phyloP scores from a whole-genome alignment of 2,113 vertebrate genomes.

The Oplegnathus fasciatus region DNA sequence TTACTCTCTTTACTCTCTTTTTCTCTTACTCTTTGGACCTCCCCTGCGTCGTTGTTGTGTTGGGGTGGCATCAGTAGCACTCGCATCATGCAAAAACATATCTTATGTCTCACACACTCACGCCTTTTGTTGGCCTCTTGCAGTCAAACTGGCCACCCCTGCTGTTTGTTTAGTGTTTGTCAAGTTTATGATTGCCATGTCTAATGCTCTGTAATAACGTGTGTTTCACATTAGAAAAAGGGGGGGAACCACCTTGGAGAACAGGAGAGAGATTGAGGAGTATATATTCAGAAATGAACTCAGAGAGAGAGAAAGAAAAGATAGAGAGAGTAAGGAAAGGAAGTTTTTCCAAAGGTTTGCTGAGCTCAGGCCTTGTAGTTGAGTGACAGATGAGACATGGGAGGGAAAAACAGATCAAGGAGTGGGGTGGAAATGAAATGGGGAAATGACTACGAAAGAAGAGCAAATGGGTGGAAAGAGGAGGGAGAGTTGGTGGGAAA shows the following conservation, averaged over 20 bases:
- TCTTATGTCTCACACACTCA: constrained; percentile 14
- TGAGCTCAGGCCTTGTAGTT: constrained; percentile 10
- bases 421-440: constrained; percentile 17
- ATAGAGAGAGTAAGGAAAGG: neutral
- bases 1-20: neutral
- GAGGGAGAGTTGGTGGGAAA: constrained; percentile 44
- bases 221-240: constrained; percentile 74
- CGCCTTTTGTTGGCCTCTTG: constrained; percentile 36
- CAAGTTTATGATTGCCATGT: constrained; percentile 82
- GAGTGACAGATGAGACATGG: constrained; percentile 56
- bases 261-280: neutral
- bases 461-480: constrained; percentile 5
- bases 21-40: constrained; percentile 10
- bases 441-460: constrained; percentile 8
- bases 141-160: constrained; percentile 78
- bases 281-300: constrained; percentile 4
- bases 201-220: constrained; percentile 75
- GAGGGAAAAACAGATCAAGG: constrained; percentile 27
- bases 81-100: constrained; percentile 22
- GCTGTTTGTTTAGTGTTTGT: constrained; percentile 82
- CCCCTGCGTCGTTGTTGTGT: neutral
- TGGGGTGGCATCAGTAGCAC: constrained; percentile 19
- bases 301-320: constrained; percentile 24
- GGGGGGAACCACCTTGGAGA: constrained; percentile 35
- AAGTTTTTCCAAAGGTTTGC: constrained; percentile 11